Conservation (phyloP, 2,113 vertebrate species). For the Apteryx mantelli region DNA sequence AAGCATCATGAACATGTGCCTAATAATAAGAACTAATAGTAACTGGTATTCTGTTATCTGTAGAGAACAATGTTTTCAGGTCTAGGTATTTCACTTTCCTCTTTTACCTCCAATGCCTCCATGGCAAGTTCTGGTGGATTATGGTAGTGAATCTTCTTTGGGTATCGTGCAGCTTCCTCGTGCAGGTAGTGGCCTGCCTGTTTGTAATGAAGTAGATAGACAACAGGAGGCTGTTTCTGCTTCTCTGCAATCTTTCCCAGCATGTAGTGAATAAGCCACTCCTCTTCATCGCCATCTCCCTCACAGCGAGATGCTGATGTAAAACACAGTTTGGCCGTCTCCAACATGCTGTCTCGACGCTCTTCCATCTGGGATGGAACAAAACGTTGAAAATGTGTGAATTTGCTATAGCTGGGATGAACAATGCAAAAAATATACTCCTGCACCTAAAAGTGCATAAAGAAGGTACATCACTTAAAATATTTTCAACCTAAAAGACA, state of each 20-base stretch:
- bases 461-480: not conserved
- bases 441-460: not conserved
- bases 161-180: slow-evolving; percentile 95
- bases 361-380: slow-evolving; percentile 86
- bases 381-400: not conserved
- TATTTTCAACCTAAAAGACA: not conserved
- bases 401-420: not conserved
- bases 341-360: slow-evolving; percentile 91
- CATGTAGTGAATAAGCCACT: slow-evolving; percentile 99
- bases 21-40: not conserved
- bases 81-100: fast-evolving
- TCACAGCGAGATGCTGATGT: slow-evolving; percentile 89
- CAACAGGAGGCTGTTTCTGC: slow-evolving; percentile 82
- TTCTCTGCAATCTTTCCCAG: slow-evolving; percentile 98
- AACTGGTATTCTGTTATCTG: not conserved
- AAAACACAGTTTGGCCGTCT: slow-evolving; percentile 91
- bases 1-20: not conserved
- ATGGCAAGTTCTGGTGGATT: slow-evolving; percentile 97
- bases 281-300: slow-evolving; percentile 94
- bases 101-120: slow-evolving; percentile 95
- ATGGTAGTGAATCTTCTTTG: slow-evolving; percentile 98
- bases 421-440: not conserved
- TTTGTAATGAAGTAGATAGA: slow-evolving; percentile 92
- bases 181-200: slow-evolving; percentile 93
- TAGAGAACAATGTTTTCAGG: not conserved